Conservation (phyloP, 1,140 invertebrate genomes). For the Carposina sasakii region DNA sequence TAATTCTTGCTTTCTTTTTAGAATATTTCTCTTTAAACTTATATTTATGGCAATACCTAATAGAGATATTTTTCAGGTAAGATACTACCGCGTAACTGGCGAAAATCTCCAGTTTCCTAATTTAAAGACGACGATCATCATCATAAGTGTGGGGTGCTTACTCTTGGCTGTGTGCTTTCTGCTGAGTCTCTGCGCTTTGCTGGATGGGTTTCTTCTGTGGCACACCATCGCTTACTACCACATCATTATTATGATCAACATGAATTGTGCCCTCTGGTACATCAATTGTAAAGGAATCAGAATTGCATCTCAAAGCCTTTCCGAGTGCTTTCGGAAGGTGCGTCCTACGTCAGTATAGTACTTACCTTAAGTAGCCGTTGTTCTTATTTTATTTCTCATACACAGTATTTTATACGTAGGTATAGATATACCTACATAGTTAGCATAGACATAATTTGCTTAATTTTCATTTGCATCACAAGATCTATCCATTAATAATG, state of each 20-base stretch:
- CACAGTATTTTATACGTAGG: no score
- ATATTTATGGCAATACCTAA: no score
- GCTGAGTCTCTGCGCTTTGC: conserved; percentile 70
- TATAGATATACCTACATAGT: no score
- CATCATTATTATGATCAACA: conserved; percentile 78
- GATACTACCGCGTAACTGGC: conserved; percentile 72
- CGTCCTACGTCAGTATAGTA: neutral
- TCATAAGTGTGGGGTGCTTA: conserved; percentile 74
- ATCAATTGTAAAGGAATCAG: conserved; percentile 77
- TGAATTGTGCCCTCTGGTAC: conserved; percentile 78
- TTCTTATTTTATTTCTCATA: no score
- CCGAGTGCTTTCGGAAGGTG: conserved; percentile 68
- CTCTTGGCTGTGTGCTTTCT: conserved; percentile 73
- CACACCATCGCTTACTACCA: conserved; percentile 76
- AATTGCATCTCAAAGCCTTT: conserved; percentile 71
- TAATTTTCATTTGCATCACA: no score
- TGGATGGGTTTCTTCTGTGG: conserved; percentile 75
- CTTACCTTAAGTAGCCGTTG: no score
- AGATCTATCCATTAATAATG: no score
- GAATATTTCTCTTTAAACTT: no score
- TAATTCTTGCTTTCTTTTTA: no score
- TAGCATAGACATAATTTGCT: no score
- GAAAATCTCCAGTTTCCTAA: conserved; percentile 74
- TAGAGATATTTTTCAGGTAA: conserved; percentile 61
- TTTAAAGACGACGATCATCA: conserved; percentile 72